phyloP scores from a whole-genome alignment of 2,797 vertebrate species.

The Tiaroga cobitis region DNA sequence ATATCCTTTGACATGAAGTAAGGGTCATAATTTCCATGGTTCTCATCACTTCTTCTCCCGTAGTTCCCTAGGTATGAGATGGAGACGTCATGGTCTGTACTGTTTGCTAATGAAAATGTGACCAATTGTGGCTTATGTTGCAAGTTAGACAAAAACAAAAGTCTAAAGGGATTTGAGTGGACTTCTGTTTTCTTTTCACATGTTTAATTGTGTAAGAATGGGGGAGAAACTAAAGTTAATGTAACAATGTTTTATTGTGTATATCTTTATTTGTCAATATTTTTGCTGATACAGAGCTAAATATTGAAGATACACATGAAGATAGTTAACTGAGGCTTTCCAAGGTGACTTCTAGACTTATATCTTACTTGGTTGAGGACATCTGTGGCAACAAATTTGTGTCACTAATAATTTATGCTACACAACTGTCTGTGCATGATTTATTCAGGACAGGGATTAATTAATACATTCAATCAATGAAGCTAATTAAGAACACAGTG shows the following conservation, averaged over 20 bases:
- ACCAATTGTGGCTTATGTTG: conserved; percentile 3
- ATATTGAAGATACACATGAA: not conserved
- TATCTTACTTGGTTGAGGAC: conserved; percentile 46
- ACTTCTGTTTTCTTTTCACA: not conserved
- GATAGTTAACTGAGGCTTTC: not conserved
- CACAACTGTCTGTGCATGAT: conserved; percentile 59
- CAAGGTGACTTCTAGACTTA: conserved; percentile 55
- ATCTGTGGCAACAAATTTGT: conserved; percentile 47
- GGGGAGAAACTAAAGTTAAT: not conserved
- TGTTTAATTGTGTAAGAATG: not conserved
- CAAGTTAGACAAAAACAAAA: conserved; percentile 7
- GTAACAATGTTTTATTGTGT: not conserved
- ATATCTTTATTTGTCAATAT: not conserved
- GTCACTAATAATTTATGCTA: conserved; percentile 57
- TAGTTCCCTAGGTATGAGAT: not conserved
- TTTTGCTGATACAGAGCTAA: not conserved
- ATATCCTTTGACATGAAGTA: conserved; percentile 14
- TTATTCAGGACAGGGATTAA: conserved; percentile 62
- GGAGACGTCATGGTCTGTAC: not conserved
- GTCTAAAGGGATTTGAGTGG: conserved; percentile 20
- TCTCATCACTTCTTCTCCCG: not conserved
- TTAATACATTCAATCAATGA: conserved; percentile 67
- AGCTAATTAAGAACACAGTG: conserved; percentile 62
- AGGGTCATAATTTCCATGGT: conserved; percentile 1
- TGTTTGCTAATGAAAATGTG: conserved; percentile 26